phyloP scores from a whole-genome alignment of 2,797 vertebrate species.

The Fistularia tabacaria region DNA sequence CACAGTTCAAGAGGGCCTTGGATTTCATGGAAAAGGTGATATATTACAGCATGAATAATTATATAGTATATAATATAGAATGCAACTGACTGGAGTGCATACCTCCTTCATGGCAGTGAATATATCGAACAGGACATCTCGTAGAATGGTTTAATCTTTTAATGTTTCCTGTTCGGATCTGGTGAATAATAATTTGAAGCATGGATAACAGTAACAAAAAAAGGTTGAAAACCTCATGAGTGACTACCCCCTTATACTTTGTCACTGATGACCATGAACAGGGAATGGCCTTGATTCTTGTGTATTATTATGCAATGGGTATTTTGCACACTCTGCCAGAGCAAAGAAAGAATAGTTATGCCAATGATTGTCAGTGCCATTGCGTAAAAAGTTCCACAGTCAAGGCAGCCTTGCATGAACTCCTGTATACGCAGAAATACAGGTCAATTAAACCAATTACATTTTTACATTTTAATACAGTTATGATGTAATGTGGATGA shows the following conservation, averaged over 20 bases:
- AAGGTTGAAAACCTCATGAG: conserved; percentile 34
- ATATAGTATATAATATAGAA: too few relatives aligned
- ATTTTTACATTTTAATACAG: too few relatives aligned
- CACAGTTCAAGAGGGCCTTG: too few relatives aligned
- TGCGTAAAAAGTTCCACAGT: conserved; percentile 53
- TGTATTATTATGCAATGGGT: conserved; percentile 58
- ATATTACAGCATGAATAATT: too few relatives aligned
- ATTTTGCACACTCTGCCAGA: conserved; percentile 64
- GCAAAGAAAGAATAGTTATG: conserved; percentile 66
- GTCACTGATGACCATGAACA: conserved; percentile 48
- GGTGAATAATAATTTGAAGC: conserved; percentile 71
- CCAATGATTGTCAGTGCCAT: conserved; percentile 56
- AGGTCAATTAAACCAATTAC: too few relatives aligned
- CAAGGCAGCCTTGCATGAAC: conserved; percentile 61
- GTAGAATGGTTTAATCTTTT: conserved; percentile 40
- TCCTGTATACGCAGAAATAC: too few relatives aligned
- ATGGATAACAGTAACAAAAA: conserved; percentile 43
- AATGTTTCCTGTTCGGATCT: conserved; percentile 51
- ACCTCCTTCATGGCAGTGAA: too few relatives aligned
- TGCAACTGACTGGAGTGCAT: too few relatives aligned
- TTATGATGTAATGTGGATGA: too few relatives aligned
- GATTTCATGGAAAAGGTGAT: too few relatives aligned
- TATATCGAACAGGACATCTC: too few relatives aligned
- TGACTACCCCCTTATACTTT: conserved; percentile 58
- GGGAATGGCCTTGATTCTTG: conserved; percentile 63